Evolutionary conservation across 2,797 vertebrate genomes (phyloP).

Genomic region (Microctenopoma steveboyesi): DNA sequence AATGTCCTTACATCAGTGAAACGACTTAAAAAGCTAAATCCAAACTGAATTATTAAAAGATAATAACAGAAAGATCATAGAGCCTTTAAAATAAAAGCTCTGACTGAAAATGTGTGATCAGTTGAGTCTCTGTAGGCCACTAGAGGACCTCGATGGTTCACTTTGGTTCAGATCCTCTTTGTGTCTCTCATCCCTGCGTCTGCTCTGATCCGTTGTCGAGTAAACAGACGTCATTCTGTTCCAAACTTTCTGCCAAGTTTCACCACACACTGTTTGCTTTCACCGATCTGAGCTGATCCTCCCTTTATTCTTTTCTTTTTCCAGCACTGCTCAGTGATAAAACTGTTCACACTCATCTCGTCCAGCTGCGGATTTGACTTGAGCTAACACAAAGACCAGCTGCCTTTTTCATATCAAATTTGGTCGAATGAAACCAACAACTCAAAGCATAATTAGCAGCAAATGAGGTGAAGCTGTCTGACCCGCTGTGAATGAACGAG

Average conservation of each 20-base stretch:
- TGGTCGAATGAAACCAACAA: constrained; percentile 8
- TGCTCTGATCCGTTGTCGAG: constrained; percentile 36
- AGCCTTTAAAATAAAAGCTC: no score
- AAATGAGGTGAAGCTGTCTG: background rate
- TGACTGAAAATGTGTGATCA: background rate
- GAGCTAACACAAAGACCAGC: constrained; percentile 24
- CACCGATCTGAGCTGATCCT: constrained; percentile 14
- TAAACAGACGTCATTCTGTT: constrained; percentile 51
- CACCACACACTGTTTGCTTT: constrained; percentile 50
- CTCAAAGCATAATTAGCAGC: background rate
- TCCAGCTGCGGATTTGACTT: constrained; percentile 24
- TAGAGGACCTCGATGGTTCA: constrained; percentile 39
- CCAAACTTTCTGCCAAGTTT: constrained; percentile 50
- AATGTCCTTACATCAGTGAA: no score
- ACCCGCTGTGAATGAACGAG: constrained; percentile 12
- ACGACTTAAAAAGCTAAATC: no score
- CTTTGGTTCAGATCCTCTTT: background rate
- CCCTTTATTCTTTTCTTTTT: background rate
- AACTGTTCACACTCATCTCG: background rate
- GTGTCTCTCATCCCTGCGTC: background rate
- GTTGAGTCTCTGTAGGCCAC: constrained; percentile 13
- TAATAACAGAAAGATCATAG: no score
- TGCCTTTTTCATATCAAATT: constrained; percentile 13
- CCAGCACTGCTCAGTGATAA: constrained; percentile 4
- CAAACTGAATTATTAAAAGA: no score